Conservation (phyloP, 1,140 invertebrate species). For the Drosophila funebris region DNA sequence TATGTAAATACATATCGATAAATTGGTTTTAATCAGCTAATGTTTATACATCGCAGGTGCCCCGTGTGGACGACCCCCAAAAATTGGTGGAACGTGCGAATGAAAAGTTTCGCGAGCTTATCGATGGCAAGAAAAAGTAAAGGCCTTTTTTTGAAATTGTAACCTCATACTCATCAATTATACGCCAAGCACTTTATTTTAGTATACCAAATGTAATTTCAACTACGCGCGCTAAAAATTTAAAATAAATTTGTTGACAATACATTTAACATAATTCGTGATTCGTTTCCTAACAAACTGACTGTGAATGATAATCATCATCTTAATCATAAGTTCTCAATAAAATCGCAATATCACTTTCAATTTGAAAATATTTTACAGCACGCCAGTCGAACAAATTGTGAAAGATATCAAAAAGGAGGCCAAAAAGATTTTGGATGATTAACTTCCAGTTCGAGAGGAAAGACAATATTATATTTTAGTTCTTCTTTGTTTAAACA, state of each 20-base stretch:
- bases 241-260: slow-evolving; percentile 1
- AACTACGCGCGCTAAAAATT: not conserved
- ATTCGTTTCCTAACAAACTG: not conserved
- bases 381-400: slow-evolving; percentile 63
- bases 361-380: slow-evolving; percentile 35
- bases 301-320: not conserved
- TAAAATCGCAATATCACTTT: not conserved
- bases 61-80: slow-evolving; percentile 91
- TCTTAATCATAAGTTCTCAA: not conserved
- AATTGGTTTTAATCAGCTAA: not conserved
- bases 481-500: slow-evolving; percentile 34
- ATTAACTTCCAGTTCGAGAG: slow-evolving; percentile 31
- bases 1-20: slow-evolving; percentile 79
- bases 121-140: slow-evolving; percentile 86
- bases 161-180: not conserved
- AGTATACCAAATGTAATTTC: not conserved
- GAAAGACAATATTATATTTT: slow-evolving; percentile 7
- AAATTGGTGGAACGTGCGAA: slow-evolving; percentile 88
- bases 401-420: slow-evolving; percentile 72
- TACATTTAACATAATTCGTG: not conserved
- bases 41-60: slow-evolving; percentile 86
- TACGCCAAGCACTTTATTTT: slow-evolving; percentile 1
- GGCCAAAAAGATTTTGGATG: slow-evolving; percentile 71
- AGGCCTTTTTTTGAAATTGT: slow-evolving; percentile 18
- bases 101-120: slow-evolving; percentile 84